phyloP scores from a whole-genome alignment of 2,888 invertebrate genomes.

The Belgica antarctica region DNA sequence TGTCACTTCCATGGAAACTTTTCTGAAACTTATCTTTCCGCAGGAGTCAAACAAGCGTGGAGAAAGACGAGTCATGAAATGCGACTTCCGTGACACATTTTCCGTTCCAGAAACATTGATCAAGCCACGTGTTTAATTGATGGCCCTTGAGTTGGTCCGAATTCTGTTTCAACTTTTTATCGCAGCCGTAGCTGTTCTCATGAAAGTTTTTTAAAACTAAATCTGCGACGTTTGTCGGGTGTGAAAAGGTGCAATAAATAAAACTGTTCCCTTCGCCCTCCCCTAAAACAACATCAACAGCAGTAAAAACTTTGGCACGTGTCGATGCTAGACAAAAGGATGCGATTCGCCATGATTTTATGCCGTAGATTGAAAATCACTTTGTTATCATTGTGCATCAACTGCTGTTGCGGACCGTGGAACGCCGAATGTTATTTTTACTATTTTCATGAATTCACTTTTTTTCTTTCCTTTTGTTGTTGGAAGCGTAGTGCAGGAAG shows the following conservation, averaged over 20 bases:
- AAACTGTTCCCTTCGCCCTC: not conserved
- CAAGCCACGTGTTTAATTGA: slow-evolving; percentile 40
- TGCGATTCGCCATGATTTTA: slow-evolving; percentile 8
- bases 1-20: slow-evolving; percentile 30
- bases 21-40: slow-evolving; percentile 19
- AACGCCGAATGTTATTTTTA: not conserved
- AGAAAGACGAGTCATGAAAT: slow-evolving; percentile 8
- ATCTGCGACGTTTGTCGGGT: slow-evolving; percentile 8
- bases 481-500: not conserved
- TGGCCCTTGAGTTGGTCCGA: slow-evolving; percentile 17
- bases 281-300: too few relatives aligned
- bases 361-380: not conserved
- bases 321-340: not conserved
- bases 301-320: slow-evolving; percentile 4
- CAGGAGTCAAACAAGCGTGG: not conserved
- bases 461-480: not conserved
- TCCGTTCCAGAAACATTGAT: slow-evolving; percentile 26
- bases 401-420: not conserved
- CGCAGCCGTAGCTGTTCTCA: not conserved
- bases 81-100: slow-evolving; percentile 40
- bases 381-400: not conserved
- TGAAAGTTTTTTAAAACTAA: too few relatives aligned
- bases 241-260: slow-evolving; percentile 42
- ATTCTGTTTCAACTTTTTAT: slow-evolving; percentile 20
- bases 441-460: not conserved